Base-by-base conservation (phyloP, 2,113 vertebrate species). In the Hyaena hyaena region DNA sequence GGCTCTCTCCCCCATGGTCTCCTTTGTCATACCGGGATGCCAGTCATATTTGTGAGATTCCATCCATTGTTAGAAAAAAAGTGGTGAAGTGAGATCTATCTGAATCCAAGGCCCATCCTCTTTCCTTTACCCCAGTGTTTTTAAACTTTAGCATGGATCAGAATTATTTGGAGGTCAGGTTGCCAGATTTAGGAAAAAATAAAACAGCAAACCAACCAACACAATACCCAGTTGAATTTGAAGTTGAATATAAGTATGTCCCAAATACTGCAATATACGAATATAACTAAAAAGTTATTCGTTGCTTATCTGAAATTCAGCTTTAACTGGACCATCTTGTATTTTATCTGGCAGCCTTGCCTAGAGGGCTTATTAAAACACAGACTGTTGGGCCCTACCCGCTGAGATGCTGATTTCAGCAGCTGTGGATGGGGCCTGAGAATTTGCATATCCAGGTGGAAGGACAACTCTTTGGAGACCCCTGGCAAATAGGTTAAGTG, bases 1-100 rank as follows among this genome's bases (percentile, higher is more conserved):
- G 73, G 7, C 68, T 92, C 24, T 88, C 33, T 80, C 63, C 69
- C 68, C 11, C 17, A 50, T 81, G 58, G 81, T 71, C 77, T 94
- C 79, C 45, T 95, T 89, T 96, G 80, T 96, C 85, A 58, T 63
- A 81, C 73, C 58, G 76, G 93, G 84, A 97, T 87, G 39, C 86
- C 84, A 92, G 80, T 97, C 95, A 92, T 96, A 92, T 88, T 85
- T 98, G 87, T 95, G 88, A 35, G 88, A 95, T 97, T 95, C 92
- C 63, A 74, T 74, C 61, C 48, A 23, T 53, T 24, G 35, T 88
- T 94, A 45, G 73, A 82, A 76, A 76, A 77, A 55, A 86, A 71
- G 45, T 69, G 53, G 17, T 87, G 4, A n/a, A 76, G 55, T 90
- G 48, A 61, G 73, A 63, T 58, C 45, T n/a, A 10, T 79, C 61